Evolutionary conservation across 2,113 vertebrate genomes (phyloP), one percentile per base, ranked within the genome.

Genomic region (Poecile atricapillus): DNA sequence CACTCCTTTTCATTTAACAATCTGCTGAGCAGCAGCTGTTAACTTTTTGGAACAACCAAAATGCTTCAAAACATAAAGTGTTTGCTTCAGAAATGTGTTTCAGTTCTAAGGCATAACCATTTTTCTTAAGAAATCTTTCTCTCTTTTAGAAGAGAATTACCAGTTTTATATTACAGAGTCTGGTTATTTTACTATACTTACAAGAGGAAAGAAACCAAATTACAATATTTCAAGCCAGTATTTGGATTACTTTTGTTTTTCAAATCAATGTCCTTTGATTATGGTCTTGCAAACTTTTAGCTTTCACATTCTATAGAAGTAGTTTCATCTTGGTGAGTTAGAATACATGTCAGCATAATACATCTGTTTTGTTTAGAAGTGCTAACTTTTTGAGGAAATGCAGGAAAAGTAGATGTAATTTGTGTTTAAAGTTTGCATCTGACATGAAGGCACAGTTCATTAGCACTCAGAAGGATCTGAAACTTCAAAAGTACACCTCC

Each of bases 191-290:
- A 87, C 59, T 55, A 3, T 8, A 8, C 14, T 82, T 94, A 8
- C 3, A 75, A 64, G 93, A 93, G 86, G 53, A 76, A 90, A 89
- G 79, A 92, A 88, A 67, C 1, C 64, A 52, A 81, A 75, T 71
- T 74, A 83, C 49, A 82, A 4, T 94, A 93, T 93, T 95, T 96
- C 73, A 79, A 69, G 59, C 89, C 76, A 94, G 73, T 84, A 62
- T 97, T 93, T 95, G 52, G 89, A 92, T 90, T 97, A 85, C 70
- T 96, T 97, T 95, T 96, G 86, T 85, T 97, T 83, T 96, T 97
- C 92, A 90, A 93, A 94, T 97, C 89, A 89, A 91, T 96, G 91
- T 92, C 69, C 74, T 94, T 79, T 76, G 73, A 11, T 93, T 90
- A 60, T 64, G 89, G 89, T 91, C 89, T 90, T 94, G 69, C 60